Percentiles rank a stretch among this genome's conserved stretches.
These are phyloP conservation scores for Cochlearius cochlearius DNA, from an alignment of 2,113 vertebrate genomes.

Conservation along the genomic window DNA sequence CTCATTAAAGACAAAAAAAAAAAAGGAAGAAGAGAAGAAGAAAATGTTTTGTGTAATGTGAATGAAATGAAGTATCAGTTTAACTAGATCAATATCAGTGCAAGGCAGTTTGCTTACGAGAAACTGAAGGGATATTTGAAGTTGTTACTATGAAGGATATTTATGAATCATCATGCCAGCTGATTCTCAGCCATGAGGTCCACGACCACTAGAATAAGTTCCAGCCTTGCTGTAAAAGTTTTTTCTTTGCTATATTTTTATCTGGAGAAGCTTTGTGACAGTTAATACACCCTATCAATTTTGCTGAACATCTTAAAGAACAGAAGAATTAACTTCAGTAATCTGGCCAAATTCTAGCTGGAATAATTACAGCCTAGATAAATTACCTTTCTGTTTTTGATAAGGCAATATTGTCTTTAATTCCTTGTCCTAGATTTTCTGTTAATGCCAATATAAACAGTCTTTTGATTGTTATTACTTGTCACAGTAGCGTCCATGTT, in stretches of 20 bases:
- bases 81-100: not conserved
- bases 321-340: not conserved
- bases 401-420: not conserved
- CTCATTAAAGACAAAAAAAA: not conserved
- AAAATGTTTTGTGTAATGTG: not conserved
- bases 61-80: not conserved
- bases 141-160: not conserved
- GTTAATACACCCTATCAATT: not conserved
- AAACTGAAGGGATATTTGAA: not conserved
- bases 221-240: rapidly evolving
- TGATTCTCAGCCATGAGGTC: not conserved
- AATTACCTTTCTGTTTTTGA: not conserved
- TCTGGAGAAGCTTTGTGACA: not conserved
- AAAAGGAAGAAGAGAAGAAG: not conserved
- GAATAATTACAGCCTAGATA: not conserved
- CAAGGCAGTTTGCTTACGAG: not conserved
- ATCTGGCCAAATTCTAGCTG: not conserved
- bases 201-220: not conserved
- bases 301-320: not conserved
- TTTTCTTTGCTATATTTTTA: not conserved
- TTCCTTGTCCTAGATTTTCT: not conserved
- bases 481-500: not conserved
- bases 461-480: not conserved
- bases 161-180: not conserved
- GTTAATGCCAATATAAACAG: not conserved